Evolutionary conservation across 2,113 vertebrate genomes (phyloP), one percentile per base, ranked within the genome.

Genomic region (Mionectes macconnelli): DNA sequence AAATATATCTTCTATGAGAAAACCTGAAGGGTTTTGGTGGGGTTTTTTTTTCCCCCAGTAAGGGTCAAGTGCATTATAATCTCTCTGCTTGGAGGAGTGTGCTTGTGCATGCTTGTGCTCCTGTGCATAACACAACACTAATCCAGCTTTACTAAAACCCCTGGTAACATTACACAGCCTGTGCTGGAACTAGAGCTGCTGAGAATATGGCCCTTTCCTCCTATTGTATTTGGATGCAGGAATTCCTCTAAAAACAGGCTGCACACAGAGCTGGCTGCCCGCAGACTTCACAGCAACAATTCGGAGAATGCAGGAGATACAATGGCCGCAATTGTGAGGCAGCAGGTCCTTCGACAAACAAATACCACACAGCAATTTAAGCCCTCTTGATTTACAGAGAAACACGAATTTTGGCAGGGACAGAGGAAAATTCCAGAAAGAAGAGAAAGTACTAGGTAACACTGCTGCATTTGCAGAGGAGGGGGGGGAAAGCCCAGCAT

Each of bases 231-330:
- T 52, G 73, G 89, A 72, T 24, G 39, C 95, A 94, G 93, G 91
- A 97, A 91, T 91, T 96, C 93, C 93, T 97, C 88, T 91, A 52
- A 94, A 94, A 95, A 89, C 86, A 81, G 1, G n/a, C 90, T 63
- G 79, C 80, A 22, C 68, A 12, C 55, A 60, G 93, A 42, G 76
- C 49, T 75, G 96, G 80, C 90, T 94, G 75, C 59, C 68, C 0
- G 0, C 55, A 74, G 35, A 2, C 56, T 93, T 67, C 78, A 40
- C 64, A 53, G 83, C 68, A 92, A 56, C 73, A 90, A 94, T 90
- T 74, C 52, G 12, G 91, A 45, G 83, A 94, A 94, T 81, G 80
- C 63, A 27, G 52, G 28, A 59, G 35, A 22, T 8, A 94, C 89
- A 92, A 89, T 33, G 76, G 7, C 68, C 21, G 31, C 13, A 3